phyloP scores from a whole-genome alignment of 1,140 invertebrate genomes.

The Dysdera silvatica region DNA sequence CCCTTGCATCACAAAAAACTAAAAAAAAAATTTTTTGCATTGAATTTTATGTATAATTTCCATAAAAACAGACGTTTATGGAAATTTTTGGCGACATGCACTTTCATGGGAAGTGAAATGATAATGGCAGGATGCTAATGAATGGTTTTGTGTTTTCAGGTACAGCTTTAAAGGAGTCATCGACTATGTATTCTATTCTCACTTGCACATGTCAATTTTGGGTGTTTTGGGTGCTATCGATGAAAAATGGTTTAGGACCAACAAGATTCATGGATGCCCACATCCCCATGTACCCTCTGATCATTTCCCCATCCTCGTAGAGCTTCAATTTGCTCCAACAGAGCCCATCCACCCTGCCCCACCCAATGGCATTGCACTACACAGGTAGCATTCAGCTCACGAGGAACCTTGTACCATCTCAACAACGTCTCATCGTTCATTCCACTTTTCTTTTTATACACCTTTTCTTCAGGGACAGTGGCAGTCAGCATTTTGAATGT shows the following conservation, averaged over 20 bases:
- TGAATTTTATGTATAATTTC: no score
- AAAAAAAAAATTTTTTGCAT: no score
- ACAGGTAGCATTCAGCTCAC: constrained; percentile 27
- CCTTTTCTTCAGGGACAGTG: no score
- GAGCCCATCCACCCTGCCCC: constrained; percentile 11
- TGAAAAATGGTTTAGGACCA: constrained; percentile 85
- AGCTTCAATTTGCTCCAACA: constrained; percentile 64
- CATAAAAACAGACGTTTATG: no score
- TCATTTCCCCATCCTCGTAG: constrained; percentile 91
- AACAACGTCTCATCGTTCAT: no score
- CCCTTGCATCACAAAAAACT: no score
- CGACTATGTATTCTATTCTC: constrained; percentile 98
- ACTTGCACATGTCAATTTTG: constrained; percentile 85
- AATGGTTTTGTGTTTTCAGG: constrained; percentile 56
- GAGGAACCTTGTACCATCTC: no score
- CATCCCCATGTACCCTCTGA: constrained; percentile 98
- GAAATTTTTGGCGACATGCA: no score
- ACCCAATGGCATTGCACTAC: constrained; percentile 17
- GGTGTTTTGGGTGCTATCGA: constrained; percentile 88
- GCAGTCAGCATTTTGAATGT: no score
- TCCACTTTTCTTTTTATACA: no score
- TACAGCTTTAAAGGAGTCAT: constrained; percentile 99
- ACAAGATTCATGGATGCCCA: constrained; percentile 95
- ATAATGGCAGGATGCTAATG: no score
- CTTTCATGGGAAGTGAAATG: no score